phyloP scores from a whole-genome alignment of 2,113 vertebrate species.

The Suricata suricatta region DNA sequence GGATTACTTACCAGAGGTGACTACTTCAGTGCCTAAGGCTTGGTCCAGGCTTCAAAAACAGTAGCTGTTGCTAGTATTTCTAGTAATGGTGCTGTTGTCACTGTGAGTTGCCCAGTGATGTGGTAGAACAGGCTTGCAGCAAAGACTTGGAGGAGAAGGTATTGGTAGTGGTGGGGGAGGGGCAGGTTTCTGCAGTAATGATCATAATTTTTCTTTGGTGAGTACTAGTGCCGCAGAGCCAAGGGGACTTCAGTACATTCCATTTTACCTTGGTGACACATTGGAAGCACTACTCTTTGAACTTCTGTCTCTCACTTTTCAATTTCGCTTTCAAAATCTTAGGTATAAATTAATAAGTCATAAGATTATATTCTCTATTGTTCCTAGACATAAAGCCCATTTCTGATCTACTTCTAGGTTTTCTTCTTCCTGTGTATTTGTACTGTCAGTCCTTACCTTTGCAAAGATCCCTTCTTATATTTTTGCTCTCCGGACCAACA shows the following conservation, averaged over 20 bases:
- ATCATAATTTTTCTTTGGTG: neutral
- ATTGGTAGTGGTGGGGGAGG: neutral
- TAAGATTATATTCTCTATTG: neutral
- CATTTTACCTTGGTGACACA: neutral
- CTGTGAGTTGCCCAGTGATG: neutral
- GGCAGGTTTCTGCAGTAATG: neutral
- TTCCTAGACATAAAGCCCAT: neutral
- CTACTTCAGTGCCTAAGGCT: neutral
- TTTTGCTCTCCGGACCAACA: neutral
- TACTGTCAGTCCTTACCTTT: neutral
- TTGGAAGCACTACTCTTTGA: neutral
- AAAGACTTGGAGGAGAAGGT: neutral
- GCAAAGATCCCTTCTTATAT: neutral
- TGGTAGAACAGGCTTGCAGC: neutral
- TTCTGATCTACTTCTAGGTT: neutral
- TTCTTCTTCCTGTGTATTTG: neutral
- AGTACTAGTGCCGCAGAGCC: neutral
- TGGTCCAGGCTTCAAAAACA: neutral
- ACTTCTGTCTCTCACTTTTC: neutral
- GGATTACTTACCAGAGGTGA: neutral
- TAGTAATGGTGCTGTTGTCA: neutral
- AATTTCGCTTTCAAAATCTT: constrained; percentile 5
- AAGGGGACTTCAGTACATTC: neutral
- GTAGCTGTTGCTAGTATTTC: neutral
- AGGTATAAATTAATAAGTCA: neutral